phyloP scores from a whole-genome alignment of 2,113 vertebrate genomes.

The Nothobranchius kuhntae region DNA sequence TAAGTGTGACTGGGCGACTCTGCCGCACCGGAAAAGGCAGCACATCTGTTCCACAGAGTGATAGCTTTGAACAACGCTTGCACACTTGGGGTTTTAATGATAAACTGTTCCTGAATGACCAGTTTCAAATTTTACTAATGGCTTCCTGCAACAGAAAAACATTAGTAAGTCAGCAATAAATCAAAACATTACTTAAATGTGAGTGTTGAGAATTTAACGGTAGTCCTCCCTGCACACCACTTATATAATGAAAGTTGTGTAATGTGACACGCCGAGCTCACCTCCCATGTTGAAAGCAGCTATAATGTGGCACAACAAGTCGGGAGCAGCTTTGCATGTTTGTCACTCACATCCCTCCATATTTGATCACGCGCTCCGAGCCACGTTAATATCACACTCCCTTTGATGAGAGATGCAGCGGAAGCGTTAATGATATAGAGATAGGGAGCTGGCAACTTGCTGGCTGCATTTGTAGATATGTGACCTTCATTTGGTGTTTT shows the following conservation, averaged over 20 bases:
- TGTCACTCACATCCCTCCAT: conserved; percentile 58
- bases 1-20: conserved; percentile 71
- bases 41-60: conserved; percentile 71
- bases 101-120: conserved; percentile 36
- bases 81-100: conserved; percentile 40
- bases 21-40: conserved; percentile 54
- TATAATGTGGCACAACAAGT: conserved; percentile 52
- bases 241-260: conserved; percentile 38
- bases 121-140: conserved; percentile 30
- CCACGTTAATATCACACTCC: conserved; percentile 60
- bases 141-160: conserved; percentile 15
- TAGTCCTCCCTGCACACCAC: conserved; percentile 10
- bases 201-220: conserved; percentile 18
- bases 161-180: conserved; percentile 26
- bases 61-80: conserved; percentile 64
- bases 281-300: conserved; percentile 37
- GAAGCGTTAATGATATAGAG: conserved; percentile 62
- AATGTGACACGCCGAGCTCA: conserved; percentile 51
- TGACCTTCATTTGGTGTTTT: conserved; percentile 65
- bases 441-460: conserved; percentile 51
- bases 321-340: conserved; percentile 48
- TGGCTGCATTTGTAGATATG: conserved; percentile 66
- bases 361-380: conserved; percentile 57
- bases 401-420: conserved; percentile 67
- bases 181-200: conserved; percentile 35